These are phyloP conservation scores for Penaeus japonicus DNA, from an alignment of 1,140 invertebrate species.

Conservation along the genomic window DNA sequence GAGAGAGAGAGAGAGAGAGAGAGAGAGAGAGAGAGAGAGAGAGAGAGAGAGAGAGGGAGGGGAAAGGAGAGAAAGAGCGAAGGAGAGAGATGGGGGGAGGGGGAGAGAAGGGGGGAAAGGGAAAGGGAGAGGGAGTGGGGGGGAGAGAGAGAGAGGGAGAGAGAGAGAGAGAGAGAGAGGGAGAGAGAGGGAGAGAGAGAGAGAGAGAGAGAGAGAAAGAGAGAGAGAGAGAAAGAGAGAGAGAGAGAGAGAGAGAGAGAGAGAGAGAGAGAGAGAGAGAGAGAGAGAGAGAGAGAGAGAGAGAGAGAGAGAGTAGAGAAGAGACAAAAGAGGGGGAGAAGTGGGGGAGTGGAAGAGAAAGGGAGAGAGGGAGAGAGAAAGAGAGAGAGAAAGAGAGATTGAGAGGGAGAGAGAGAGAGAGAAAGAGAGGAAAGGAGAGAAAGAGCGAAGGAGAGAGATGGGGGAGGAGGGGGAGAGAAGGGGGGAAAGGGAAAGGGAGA, in stretches of 20 bases:
- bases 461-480: background rate
- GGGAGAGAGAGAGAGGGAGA: background rate
- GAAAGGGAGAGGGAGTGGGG: background rate
- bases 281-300: background rate
- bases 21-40: background rate
- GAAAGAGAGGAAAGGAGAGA: background rate
- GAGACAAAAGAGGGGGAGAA: background rate
- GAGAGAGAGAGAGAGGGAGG: background rate
- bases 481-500: background rate
- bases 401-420: background rate
- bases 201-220: background rate
- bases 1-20: background rate
- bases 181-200: background rate
- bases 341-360: background rate
- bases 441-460: background rate
- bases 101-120: background rate
- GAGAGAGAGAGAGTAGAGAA: background rate
- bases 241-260: too few species aligned
- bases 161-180: slow-evolving; percentile 13
- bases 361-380: background rate
- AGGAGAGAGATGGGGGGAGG: background rate
- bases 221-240: slow-evolving; percentile 1
- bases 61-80: background rate
- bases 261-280: background rate
- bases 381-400: background rate